phyloP scores from a whole-genome alignment of 2,797 vertebrate genomes.

The Cacajao melanocephalus region DNA sequence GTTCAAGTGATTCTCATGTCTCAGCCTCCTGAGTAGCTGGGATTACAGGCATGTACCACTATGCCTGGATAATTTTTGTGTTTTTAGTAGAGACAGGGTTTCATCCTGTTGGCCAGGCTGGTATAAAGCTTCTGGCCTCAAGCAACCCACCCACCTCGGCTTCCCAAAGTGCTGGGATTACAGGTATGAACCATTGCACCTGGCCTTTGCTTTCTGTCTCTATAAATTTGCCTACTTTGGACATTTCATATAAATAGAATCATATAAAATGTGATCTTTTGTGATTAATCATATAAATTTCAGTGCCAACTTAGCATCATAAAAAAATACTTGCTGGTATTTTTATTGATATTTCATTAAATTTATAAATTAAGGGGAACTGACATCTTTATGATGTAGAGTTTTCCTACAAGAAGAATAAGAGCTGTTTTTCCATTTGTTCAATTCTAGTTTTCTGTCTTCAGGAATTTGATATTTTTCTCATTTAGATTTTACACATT shows the following conservation, averaged over 20 bases:
- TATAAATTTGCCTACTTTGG: neutral
- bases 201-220: neutral
- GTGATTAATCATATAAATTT: neutral
- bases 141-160: neutral
- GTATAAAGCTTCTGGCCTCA: neutral
- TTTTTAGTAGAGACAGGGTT: neutral
- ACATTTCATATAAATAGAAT: neutral
- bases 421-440: neutral
- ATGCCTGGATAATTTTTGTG: neutral
- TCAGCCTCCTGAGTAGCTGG: neutral
- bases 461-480: neutral
- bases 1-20: neutral
- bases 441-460: neutral
- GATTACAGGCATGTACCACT: neutral
- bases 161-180: neutral
- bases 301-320: neutral
- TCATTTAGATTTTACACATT: neutral
- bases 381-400: neutral
- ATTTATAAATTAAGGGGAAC: neutral
- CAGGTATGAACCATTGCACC: neutral
- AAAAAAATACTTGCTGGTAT: neutral
- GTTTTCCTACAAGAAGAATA: neutral
- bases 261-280: neutral
- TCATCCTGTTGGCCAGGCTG: neutral
- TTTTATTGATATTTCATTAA: neutral